phyloP scores from a whole-genome alignment of 2,797 vertebrate species.

The Melanotaenia maccullochi region DNA sequence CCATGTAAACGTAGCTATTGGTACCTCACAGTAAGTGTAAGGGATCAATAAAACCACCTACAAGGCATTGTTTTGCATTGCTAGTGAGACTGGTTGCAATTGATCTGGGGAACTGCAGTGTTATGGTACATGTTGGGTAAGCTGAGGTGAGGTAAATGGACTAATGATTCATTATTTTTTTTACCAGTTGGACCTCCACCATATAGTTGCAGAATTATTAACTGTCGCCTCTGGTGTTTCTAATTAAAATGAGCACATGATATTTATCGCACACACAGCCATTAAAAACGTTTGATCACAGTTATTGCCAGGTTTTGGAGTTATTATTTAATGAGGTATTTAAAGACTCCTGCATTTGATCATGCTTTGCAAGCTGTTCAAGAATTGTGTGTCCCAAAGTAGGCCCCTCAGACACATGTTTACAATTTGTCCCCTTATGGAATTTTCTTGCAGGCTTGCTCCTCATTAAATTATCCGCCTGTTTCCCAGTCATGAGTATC shows the following conservation, averaged over 20 bases:
- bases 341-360: conserved; percentile 72
- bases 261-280: conserved; percentile 47
- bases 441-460: conserved; percentile 79
- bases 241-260: conserved; percentile 59
- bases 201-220: conserved; percentile 47
- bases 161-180: conserved; percentile 51
- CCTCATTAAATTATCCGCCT: conserved; percentile 80
- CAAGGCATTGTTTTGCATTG: conserved; percentile 23
- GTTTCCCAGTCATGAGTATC: conserved; percentile 79
- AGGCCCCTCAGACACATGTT: conserved; percentile 80
- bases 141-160: conserved; percentile 62
- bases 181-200: conserved; percentile 48
- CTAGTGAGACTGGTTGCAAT: conserved; percentile 39
- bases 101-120: conserved; percentile 41
- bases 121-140: conserved; percentile 43
- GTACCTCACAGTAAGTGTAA: conserved; percentile 43
- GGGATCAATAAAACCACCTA: conserved; percentile 47
- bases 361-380: conserved; percentile 63
- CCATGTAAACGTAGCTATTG: conserved; percentile 3
- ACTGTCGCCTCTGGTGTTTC: conserved; percentile 62
- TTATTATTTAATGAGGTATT: conserved; percentile 65
- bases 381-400: conserved; percentile 67
- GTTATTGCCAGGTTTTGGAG: conserved; percentile 59
- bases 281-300: conserved; percentile 60
- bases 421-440: conserved; percentile 79